These are phyloP conservation scores for Anas platyrhynchos DNA, from an alignment of 2,113 vertebrate genomes.

Conservation along the genomic window DNA sequence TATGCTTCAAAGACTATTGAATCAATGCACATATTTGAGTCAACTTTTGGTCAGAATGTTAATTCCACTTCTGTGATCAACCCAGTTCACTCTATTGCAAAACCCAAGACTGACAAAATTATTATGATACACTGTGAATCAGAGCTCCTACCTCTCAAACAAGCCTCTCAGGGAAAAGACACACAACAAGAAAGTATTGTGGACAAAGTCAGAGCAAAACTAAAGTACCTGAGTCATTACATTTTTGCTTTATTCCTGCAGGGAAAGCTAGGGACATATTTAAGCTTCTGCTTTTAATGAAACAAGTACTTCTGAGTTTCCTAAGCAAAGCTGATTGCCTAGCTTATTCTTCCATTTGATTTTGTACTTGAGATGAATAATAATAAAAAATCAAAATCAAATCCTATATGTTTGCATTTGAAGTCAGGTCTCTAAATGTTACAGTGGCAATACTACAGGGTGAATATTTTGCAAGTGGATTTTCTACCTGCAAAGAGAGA, in stretches of 20 bases:
- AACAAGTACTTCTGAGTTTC: neutral
- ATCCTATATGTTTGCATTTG: neutral
- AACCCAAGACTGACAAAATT: neutral
- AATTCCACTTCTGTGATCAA: neutral
- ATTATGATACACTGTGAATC: neutral
- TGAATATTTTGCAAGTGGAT: neutral
- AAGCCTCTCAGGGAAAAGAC: neutral
- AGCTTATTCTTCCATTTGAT: neutral
- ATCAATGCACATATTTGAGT: neutral
- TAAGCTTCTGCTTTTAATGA: neutral
- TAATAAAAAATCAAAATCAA: neutral
- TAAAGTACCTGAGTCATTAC: neutral
- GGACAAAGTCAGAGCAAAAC: neutral
- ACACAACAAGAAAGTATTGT: neutral
- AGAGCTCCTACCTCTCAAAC: neutral
- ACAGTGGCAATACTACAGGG: neutral
- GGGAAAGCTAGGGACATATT: neutral
- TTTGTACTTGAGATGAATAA: neutral
- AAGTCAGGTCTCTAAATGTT: neutral
- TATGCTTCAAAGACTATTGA: neutral
- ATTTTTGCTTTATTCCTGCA: neutral
- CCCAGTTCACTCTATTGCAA: neutral
- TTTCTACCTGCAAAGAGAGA: neutral
- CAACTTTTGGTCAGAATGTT: neutral
- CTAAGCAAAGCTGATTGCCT: neutral